Percentiles rank a stretch among this genome's conserved stretches.
phyloP scores from a whole-genome alignment of 2,113 vertebrate genomes.

The Aramus guarauna region DNA sequence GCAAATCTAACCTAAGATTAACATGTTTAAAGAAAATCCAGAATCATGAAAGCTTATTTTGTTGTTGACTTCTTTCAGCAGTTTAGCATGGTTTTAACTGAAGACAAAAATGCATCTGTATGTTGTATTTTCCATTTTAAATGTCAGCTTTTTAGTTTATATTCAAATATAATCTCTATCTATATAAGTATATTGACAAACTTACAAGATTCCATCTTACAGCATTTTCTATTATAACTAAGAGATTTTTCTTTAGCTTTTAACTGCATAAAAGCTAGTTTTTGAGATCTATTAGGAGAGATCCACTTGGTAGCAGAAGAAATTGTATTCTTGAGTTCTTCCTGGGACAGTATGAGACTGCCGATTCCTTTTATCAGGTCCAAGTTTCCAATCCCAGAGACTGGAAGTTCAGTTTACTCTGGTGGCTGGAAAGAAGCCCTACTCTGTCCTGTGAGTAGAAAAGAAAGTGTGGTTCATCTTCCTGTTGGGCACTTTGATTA shows the following conservation, averaged over 20 bases:
- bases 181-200: not conserved
- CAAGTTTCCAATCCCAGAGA: not conserved
- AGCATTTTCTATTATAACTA: not conserved
- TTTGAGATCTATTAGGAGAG: not conserved
- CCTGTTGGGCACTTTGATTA: not conserved
- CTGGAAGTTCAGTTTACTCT: constrained; percentile 2
- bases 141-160: not conserved
- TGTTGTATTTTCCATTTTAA: not conserved
- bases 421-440: not conserved
- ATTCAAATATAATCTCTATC: not conserved
- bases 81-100: not conserved
- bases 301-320: not conserved
- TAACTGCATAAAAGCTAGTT: not conserved
- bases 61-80: not conserved
- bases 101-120: not conserved
- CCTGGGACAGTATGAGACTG: not conserved
- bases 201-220: not conserved
- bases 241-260: not conserved
- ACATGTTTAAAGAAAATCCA: not conserved
- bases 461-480: not conserved
- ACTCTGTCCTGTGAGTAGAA: not conserved
- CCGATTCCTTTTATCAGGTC: not conserved
- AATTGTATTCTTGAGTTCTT: not conserved
- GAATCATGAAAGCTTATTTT: not conserved
- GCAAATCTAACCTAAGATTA: not conserved